Conservation (phyloP, 30 jellyfish, hydroid and myxozoan species). For the Aurelia coerulea region DNA sequence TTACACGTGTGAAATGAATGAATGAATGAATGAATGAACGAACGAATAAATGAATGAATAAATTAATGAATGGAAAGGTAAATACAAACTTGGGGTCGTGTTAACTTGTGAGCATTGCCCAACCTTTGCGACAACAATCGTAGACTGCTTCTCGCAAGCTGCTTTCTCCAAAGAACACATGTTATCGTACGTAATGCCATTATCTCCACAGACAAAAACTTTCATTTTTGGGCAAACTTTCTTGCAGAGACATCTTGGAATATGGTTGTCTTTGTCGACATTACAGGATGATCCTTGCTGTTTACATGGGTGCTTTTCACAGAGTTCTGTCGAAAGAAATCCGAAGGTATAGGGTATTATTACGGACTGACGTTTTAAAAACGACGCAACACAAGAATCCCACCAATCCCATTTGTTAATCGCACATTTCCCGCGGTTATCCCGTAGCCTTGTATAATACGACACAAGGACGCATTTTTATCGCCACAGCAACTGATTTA, state of each 20-base stretch:
- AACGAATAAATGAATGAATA: no score
- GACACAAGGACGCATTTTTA: no score
- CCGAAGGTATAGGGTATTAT: neutral
- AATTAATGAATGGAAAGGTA: no score
- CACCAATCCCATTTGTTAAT: no score
- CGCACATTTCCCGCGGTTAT: no score
- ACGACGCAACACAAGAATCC: no score
- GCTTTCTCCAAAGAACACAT: slow-evolving; percentile 8
- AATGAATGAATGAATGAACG: no score
- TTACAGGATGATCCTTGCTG: slow-evolving; percentile 30
- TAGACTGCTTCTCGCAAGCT: slow-evolving; percentile 23
- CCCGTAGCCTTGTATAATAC: no score
- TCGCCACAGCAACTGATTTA: no score
- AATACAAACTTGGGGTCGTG: neutral
- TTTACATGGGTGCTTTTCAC: slow-evolving; percentile 8
- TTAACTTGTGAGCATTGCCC: slow-evolving; percentile 1
- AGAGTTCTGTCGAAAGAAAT: slow-evolving; percentile 13
- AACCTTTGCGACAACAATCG: neutral
- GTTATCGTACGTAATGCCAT: slow-evolving; percentile 24
- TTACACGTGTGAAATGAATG: no score
- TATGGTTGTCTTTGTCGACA: neutral
- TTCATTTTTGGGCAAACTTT: neutral
- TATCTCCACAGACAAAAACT: slow-evolving; percentile 24
- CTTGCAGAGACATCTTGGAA: slow-evolving; percentile 32
- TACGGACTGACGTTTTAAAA: no score